Conservation (phyloP, 2,888 invertebrate genomes). For the Pristionchus mayeri region DNA sequence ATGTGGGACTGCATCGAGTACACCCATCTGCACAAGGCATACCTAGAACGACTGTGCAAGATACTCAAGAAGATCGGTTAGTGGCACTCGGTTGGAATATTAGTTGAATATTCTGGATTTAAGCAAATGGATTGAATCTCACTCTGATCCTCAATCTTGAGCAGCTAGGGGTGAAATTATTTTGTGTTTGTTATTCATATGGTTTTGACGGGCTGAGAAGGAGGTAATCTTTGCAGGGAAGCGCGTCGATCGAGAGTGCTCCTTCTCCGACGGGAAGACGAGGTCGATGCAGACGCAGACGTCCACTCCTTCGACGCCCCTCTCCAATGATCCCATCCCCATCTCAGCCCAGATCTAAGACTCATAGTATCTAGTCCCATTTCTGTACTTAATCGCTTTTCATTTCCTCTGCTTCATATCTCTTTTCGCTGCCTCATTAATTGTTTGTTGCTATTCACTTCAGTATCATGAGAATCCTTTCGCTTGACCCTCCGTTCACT, state of each 20-base stretch:
- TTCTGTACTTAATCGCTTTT: conserved; percentile 29
- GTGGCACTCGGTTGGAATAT: background rate
- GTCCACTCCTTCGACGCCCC: conserved; percentile 58
- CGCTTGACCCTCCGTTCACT: conserved; percentile 1
- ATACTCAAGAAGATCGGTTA: conserved; percentile 64
- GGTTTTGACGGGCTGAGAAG: too few species aligned
- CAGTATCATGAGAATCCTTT: background rate
- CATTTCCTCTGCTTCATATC: conserved; percentile 28
- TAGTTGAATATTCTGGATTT: too few species aligned
- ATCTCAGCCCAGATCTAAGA: conserved; percentile 19
- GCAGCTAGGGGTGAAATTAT: too few species aligned
- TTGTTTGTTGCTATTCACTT: background rate
- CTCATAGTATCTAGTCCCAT: background rate
- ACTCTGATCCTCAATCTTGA: too few species aligned
- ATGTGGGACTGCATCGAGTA: conserved; percentile 76
- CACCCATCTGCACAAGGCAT: conserved; percentile 65
- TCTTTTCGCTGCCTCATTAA: too few species aligned
- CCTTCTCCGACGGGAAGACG: conserved; percentile 53
- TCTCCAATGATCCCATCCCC: conserved; percentile 27
- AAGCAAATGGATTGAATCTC: too few species aligned
- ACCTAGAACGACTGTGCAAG: conserved; percentile 68
- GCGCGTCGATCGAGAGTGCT: conserved; percentile 50
- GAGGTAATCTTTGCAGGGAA: conserved; percentile 40
- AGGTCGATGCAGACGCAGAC: conserved; percentile 66
- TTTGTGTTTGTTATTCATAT: too few species aligned